phyloP scores from a whole-genome alignment of 2,113 vertebrate species.

The Corythornis madagascariensis region DNA sequence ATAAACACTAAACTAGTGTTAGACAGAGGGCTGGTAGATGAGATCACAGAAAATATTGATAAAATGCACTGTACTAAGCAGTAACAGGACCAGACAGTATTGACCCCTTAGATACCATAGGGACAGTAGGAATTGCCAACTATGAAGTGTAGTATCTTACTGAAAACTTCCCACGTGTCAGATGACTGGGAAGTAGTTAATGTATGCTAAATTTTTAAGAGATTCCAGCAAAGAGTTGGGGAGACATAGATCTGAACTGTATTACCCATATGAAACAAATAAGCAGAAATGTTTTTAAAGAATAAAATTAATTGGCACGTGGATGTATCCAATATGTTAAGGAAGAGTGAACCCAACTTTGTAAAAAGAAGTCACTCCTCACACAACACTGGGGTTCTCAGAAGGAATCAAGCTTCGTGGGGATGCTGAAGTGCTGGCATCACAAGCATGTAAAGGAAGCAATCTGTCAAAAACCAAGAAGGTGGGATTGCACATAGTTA shows the following conservation, averaged over 20 bases:
- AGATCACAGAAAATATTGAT: not conserved
- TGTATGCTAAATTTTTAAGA: not conserved
- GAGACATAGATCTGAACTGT: not conserved
- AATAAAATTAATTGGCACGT: not conserved
- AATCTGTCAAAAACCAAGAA: not conserved
- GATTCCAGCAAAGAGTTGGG: not conserved
- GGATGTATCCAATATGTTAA: not conserved
- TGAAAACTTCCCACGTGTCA: not conserved
- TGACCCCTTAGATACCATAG: not conserved
- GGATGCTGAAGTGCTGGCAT: not conserved
- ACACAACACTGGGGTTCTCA: not conserved
- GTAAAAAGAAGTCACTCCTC: not conserved
- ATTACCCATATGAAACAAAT: not conserved
- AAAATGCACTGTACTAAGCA: not conserved
- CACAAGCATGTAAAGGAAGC: not conserved
- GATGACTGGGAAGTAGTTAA: not conserved
- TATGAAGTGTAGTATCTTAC: not conserved
- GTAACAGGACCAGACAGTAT: not conserved
- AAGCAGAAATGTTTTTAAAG: not conserved
- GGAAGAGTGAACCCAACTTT: not conserved
- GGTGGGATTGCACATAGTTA: not conserved
- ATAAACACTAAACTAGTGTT: not conserved
- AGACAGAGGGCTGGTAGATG: not conserved
- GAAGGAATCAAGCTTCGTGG: rapidly evolving
- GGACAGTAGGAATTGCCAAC: not conserved